A percentile compares a stretch with the other conserved stretches of the same genome.
phyloP scores from a whole-genome alignment of 2,888 invertebrate species.

The Sinohyriopsis cumingii region DNA sequence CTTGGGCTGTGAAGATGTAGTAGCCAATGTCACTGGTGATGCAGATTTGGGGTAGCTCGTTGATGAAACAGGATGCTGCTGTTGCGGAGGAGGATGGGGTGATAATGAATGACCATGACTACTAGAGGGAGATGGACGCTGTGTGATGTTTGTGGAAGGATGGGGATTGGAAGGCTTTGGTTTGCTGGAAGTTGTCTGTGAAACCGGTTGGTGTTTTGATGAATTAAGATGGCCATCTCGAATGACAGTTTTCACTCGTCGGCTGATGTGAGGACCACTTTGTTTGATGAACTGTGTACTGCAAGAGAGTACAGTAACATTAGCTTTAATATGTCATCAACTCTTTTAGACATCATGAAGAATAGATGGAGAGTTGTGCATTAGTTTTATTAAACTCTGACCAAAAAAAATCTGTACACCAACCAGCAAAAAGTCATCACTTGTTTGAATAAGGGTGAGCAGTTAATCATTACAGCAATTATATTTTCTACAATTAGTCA shows the following conservation, averaged over 20 bases:
- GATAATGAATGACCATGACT: slow-evolving; percentile 40
- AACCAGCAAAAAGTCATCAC: too few relatives aligned
- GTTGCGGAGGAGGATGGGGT: slow-evolving; percentile 29
- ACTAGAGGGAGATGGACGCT: slow-evolving; percentile 37
- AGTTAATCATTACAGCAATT: too few relatives aligned
- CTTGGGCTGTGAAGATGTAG: slow-evolving; percentile 15
- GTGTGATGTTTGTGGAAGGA: slow-evolving; percentile 33
- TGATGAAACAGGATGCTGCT: slow-evolving; percentile 18
- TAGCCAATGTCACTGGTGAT: background rate
- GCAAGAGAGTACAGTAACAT: slow-evolving; percentile 64
- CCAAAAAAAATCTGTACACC: too few relatives aligned
- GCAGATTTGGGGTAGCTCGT: slow-evolving; percentile 10
- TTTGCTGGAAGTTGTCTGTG: slow-evolving; percentile 18
- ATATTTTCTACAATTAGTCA: too few relatives aligned
- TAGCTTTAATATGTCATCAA: background rate
- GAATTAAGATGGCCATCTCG: slow-evolving; percentile 27
- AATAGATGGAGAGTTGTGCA: too few relatives aligned
- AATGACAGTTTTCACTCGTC: slow-evolving; percentile 57
- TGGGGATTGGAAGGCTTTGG: slow-evolving; percentile 11
- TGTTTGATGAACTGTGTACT: slow-evolving; percentile 95
- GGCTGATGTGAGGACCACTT: slow-evolving; percentile 87
- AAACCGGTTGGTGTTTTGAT: slow-evolving; percentile 6
- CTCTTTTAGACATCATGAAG: too few relatives aligned
- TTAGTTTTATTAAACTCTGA: too few relatives aligned
- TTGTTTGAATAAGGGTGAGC: too few relatives aligned